Base-by-base conservation (phyloP, 2,888 invertebrate genomes). In the Troides oblongomaculatus region DNA sequence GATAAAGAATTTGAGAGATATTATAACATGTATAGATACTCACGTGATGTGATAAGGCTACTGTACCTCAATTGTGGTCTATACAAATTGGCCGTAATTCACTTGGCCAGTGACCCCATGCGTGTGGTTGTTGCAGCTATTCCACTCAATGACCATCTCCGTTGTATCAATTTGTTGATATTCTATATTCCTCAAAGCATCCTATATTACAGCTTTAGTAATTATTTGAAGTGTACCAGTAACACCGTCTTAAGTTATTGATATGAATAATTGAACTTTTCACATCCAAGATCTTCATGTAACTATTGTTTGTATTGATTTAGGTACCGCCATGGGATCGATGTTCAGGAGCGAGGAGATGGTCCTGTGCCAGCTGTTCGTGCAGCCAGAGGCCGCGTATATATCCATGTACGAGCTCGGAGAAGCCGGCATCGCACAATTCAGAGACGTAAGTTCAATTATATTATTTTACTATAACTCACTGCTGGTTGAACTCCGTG, bases 341-440 rank as follows among this genome's bases (percentile, higher is more conserved):
- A 85, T 95, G 83, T 95, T 94, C 84, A 87, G 95, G 57, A 94
- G 95, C 77, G 95, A 95, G 82, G 94, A 95, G 83, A 95, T 95
- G 95, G 93, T 93, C 71, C 88, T 95, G 17, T 95, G 95, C 84
- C 96, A 96, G 87, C 91, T 96, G 73, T 95, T 95, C 81, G 93
- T 96, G 59, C 95, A 95, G 80, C 94, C 95, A 0, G 96, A 96
- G 79, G 95, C 95, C 1, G 95, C 95, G 0, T 96, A 95, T 84
- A 93, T 94, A 59, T 95, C 95, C 79, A 94, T 96, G 81, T 95
- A 95, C 65, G 95, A 95, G 79, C 90, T 96, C 10, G 96, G 96
- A 7, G 96, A 96, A 77, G 93, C 95, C 0, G 95, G 95, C 64
- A 89, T 95, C 21, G 95, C 95, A 7, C 95, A 96, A 84, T 96